Conservation (phyloP, 2,113 vertebrate genomes). For the Solenodon paradoxus region DNA sequence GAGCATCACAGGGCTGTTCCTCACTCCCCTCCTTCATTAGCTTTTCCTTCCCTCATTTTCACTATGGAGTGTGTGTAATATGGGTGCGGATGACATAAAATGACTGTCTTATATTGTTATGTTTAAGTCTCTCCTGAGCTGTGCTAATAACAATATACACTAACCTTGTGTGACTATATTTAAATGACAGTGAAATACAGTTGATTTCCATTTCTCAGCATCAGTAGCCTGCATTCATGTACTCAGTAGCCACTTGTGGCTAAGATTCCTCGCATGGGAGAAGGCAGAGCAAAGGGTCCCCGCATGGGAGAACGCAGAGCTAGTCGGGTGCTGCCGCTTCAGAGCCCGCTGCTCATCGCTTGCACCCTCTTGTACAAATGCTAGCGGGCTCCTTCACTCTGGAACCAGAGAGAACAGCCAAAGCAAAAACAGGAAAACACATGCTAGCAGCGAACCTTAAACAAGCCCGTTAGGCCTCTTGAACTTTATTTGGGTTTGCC, state of each 20-base stretch:
- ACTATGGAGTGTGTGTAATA: background rate
- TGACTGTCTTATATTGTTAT: background rate
- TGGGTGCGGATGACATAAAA: background rate
- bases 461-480: background rate
- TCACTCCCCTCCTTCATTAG: background rate
- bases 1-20: background rate
- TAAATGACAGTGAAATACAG: background rate
- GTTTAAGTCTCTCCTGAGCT: background rate
- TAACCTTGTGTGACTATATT: background rate
- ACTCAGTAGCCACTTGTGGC: background rate
- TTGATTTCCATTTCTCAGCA: background rate
- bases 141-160: background rate
- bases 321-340: background rate
- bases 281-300: background rate
- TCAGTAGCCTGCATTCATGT: background rate
- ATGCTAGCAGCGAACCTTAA: background rate
- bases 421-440: constrained; percentile 85
- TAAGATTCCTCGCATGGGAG: background rate
- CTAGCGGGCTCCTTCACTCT: constrained; percentile 81
- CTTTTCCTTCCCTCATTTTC: background rate
- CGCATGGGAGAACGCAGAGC: background rate
- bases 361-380: background rate
- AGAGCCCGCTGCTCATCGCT: background rate
- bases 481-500: background rate
- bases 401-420: constrained; percentile 82